Percentiles rank a stretch among this genome's conserved stretches.
phyloP scores from a whole-genome alignment of 2,797 vertebrate species.

The Ctenopoma kingsleyae region DNA sequence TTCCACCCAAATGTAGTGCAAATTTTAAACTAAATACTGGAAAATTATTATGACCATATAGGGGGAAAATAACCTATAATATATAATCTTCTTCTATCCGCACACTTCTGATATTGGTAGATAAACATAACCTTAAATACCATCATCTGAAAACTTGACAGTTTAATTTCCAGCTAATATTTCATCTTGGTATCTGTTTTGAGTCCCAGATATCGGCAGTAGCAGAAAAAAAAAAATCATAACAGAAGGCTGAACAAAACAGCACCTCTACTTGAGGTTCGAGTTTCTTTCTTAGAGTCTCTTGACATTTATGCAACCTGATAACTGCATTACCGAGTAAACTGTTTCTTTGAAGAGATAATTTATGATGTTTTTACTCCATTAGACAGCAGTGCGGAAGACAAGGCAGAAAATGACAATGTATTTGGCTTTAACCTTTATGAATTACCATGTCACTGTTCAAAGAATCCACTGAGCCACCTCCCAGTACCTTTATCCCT shows the following conservation, averaged over 20 bases:
- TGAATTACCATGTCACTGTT: not conserved
- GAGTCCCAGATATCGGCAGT: constrained; percentile 15
- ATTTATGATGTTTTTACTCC: constrained; percentile 26
- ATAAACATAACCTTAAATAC: constrained; percentile 58
- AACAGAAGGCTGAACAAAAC: constrained; percentile 15
- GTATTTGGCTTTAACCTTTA: constrained; percentile 5
- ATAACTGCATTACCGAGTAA: constrained; percentile 26
- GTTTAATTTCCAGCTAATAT: constrained; percentile 32
- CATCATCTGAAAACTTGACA: constrained; percentile 34
- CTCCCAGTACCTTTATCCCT: too few relatives aligned
- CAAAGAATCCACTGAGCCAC: not conserved
- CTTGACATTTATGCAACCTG: constrained; percentile 38
- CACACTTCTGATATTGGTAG: constrained; percentile 12
- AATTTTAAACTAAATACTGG: too few relatives aligned
- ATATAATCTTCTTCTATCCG: too few relatives aligned
- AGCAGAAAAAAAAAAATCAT: not conserved
- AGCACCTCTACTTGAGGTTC: constrained; percentile 1
- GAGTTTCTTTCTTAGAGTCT: constrained; percentile 29
- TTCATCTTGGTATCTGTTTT: not conserved
- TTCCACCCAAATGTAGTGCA: too few relatives aligned
- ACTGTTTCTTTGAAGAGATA: constrained; percentile 33
- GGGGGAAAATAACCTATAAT: too few relatives aligned
- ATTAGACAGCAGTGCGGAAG: constrained; percentile 1
- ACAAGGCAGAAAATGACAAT: constrained; percentile 14
- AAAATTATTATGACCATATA: too few relatives aligned